Evolutionary conservation across 35 echinoderm and acorn worm species (phyloP).

Genomic region (Lytechinus variegatus): DNA sequence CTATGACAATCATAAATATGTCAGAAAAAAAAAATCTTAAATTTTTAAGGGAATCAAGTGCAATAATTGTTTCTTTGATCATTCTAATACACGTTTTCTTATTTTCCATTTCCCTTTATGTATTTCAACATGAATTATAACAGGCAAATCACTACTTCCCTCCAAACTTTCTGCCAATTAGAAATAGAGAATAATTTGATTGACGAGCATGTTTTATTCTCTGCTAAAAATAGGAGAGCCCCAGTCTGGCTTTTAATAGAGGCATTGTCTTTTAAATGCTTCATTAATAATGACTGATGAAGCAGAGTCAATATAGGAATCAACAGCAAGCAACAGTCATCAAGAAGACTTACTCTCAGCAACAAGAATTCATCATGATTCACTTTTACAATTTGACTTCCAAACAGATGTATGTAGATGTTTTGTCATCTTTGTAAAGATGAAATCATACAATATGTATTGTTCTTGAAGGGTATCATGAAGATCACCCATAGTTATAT

Average conservation of each 20-base stretch:
- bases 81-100: too few species aligned
- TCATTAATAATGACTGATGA: not conserved
- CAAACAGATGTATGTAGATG: not conserved
- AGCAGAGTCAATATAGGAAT: not conserved
- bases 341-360: not conserved
- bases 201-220: not conserved
- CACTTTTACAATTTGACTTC: not conserved
- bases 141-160: constrained; percentile 8
- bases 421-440: not conserved
- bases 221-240: constrained; percentile 9
- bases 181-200: not conserved
- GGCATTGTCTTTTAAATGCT: not conserved
- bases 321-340: not conserved
- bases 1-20: too few species aligned
- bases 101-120: too few species aligned
- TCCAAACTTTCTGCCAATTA: not conserved
- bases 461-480: not conserved
- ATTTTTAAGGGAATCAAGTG: too few species aligned
- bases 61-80: too few species aligned
- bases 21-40: too few species aligned
- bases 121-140: not conserved
- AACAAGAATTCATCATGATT: not conserved
- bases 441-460: not conserved
- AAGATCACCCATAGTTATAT: not conserved
- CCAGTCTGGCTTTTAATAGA: constrained; percentile 18